A percentile compares a stretch with the other conserved stretches of the same genome.
Evolutionary conservation across 2,888 invertebrate genomes (phyloP).

Genomic region (Achlya flavicornis): DNA sequence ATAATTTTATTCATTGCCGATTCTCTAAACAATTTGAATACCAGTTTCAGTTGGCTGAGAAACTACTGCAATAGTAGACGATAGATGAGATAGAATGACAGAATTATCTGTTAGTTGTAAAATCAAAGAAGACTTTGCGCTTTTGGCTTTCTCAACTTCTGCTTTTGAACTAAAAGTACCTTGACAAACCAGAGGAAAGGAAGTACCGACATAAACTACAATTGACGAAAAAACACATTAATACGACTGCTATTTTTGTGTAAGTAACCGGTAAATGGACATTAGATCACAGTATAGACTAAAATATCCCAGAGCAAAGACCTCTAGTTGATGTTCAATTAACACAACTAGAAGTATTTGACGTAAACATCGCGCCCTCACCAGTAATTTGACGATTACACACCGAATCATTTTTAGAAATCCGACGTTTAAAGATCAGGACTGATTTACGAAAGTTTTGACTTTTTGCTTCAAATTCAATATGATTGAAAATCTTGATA

Average conservation of each 20-base stretch:
- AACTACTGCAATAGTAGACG: too few relatives aligned
- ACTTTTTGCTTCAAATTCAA: not conserved
- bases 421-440: not conserved
- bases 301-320: not conserved
- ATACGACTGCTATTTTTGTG: not conserved
- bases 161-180: not conserved
- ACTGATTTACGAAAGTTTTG: not conserved
- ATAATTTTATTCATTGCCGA: not conserved
- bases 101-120: not conserved
- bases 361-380: constrained; percentile 3
- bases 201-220: not conserved
- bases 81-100: not conserved
- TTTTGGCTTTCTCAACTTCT: not conserved
- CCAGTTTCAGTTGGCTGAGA: too few relatives aligned
- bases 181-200: too few relatives aligned
- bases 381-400: not conserved
- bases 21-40: too few relatives aligned
- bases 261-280: not conserved
- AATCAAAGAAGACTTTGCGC: not conserved
- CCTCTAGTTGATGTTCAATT: constrained; percentile 6
- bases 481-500: too few relatives aligned
- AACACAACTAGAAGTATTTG: not conserved
- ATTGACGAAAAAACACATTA: too few relatives aligned
- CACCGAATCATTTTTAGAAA: not conserved
- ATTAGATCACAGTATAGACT: not conserved